A percentile compares a stretch with the other conserved stretches of the same genome.
Evolutionary conservation across 2,888 invertebrate genomes (phyloP).

Genomic region (Bugula neritina): DNA sequence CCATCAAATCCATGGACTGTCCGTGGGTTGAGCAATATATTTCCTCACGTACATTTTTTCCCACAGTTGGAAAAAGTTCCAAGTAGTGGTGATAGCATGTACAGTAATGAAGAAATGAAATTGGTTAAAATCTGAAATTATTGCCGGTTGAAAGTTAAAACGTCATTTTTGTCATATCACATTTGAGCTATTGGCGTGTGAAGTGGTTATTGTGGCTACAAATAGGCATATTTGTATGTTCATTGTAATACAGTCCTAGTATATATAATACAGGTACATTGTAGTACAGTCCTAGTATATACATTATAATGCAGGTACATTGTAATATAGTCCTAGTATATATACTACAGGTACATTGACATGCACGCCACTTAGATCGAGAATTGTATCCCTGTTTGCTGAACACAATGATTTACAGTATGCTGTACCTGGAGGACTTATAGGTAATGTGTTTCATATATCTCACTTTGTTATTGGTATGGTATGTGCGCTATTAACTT

Average conservation of each 20-base stretch:
- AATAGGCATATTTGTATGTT: neutral
- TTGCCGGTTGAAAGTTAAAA: too few species aligned
- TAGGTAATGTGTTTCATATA: conserved; percentile 60
- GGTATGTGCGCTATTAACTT: neutral
- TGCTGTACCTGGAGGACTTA: conserved; percentile 98
- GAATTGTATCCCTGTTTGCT: conserved; percentile 91
- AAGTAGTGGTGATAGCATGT: too few species aligned
- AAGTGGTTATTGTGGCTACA: too few species aligned
- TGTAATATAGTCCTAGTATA: neutral
- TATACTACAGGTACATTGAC: conserved; percentile 59
- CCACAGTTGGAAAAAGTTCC: too few species aligned
- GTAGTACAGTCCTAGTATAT: too few species aligned
- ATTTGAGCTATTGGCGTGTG: too few species aligned
- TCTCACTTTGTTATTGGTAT: conserved; percentile 26
- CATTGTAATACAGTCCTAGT: neutral
- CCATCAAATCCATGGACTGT: too few species aligned
- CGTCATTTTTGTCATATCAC: too few species aligned
- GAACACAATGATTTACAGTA: conserved; percentile 96
- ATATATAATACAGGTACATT: neutral
- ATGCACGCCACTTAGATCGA: conserved; percentile 91
- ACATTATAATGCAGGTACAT: neutral
- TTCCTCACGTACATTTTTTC: too few species aligned
- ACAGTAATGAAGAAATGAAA: too few species aligned
- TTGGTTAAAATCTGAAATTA: too few species aligned
- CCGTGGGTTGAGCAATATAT: too few species aligned